Percentiles rank a stretch among this genome's conserved stretches.
These are phyloP conservation scores for Leucophenga maculata DNA, from an alignment of 2,888 invertebrate genomes.

Conservation along the genomic window DNA sequence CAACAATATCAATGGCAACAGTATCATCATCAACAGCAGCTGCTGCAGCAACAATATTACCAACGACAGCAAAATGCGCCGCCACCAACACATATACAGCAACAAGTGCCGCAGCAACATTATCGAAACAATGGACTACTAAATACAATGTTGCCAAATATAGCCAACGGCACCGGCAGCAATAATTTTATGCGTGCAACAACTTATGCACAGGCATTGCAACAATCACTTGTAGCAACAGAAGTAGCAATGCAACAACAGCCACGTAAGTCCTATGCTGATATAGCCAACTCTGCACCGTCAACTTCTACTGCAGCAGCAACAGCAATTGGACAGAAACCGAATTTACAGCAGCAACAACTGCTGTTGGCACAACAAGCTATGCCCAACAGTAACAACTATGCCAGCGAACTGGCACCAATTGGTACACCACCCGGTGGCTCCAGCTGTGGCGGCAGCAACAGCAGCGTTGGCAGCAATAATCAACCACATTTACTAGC, in stretches of 20 bases:
- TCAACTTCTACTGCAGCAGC: constrained; percentile 55
- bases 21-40: constrained; percentile 66
- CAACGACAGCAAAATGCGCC: not conserved
- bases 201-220: constrained; percentile 42
- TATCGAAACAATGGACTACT: constrained; percentile 8
- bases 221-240: constrained; percentile 29
- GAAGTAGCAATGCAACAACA: not conserved
- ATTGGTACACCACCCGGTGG: constrained; percentile 38
- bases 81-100: not conserved
- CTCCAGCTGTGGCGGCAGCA: constrained; percentile 19
- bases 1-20: constrained; percentile 54
- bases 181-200: constrained; percentile 31
- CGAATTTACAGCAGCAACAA: constrained; percentile 36
- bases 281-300: constrained; percentile 50
- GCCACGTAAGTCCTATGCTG: constrained; percentile 57
- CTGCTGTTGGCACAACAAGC: constrained; percentile 29
- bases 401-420: constrained; percentile 36
- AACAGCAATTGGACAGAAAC: constrained; percentile 3
- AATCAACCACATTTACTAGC: not conserved
- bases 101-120: constrained; percentile 1
- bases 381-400: constrained; percentile 13
- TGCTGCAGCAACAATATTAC: not conserved
- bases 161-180: constrained; percentile 19
- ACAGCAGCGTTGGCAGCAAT: constrained; percentile 23
- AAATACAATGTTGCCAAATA: constrained; percentile 34